Evolutionary conservation across 2,797 vertebrate species (phyloP).

Genomic region (Gallinago solitaria): DNA sequence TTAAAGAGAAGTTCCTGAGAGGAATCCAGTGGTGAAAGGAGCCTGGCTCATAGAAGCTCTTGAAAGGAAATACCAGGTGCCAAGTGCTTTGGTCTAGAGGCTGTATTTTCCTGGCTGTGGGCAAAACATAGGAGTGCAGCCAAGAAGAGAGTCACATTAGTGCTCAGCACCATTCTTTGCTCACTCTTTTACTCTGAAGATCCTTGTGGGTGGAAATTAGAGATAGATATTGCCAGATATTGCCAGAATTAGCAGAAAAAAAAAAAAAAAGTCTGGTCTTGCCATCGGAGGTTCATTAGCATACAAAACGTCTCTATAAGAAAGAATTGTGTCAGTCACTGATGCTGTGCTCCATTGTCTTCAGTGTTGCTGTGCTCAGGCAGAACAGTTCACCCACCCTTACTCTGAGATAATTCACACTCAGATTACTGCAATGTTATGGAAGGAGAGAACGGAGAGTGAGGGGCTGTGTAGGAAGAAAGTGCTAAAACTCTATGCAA

Average conservation of each 20-base stretch:
- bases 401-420: neutral
- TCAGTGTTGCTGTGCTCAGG: slow-evolving; percentile 5
- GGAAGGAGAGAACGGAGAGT: neutral
- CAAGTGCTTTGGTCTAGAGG: slow-evolving; percentile 58
- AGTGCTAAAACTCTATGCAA: slow-evolving; percentile 46
- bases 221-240: neutral
- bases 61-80: slow-evolving; percentile 69
- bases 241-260: slow-evolving; percentile 31
- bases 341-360: slow-evolving; percentile 37
- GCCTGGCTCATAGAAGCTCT: slow-evolving; percentile 37
- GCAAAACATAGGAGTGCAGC: slow-evolving; percentile 5
- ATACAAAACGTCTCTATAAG: slow-evolving; percentile 48
- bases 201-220: slow-evolving; percentile 52
- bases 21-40: slow-evolving; percentile 40
- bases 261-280: slow-evolving; percentile 20
- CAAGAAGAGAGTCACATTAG: slow-evolving; percentile 24
- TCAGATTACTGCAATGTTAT: neutral
- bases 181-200: slow-evolving; percentile 32
- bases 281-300: slow-evolving; percentile 46
- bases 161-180: neutral
- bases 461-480: slow-evolving; percentile 43
- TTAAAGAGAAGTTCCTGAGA: slow-evolving; percentile 39
- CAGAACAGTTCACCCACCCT: slow-evolving; percentile 26
- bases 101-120: slow-evolving; percentile 53
- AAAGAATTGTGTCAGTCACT: neutral